These are phyloP conservation scores for Hirtodrosophila cameraria DNA, from an alignment of 2,888 invertebrate species.

Conservation along the genomic window DNA sequence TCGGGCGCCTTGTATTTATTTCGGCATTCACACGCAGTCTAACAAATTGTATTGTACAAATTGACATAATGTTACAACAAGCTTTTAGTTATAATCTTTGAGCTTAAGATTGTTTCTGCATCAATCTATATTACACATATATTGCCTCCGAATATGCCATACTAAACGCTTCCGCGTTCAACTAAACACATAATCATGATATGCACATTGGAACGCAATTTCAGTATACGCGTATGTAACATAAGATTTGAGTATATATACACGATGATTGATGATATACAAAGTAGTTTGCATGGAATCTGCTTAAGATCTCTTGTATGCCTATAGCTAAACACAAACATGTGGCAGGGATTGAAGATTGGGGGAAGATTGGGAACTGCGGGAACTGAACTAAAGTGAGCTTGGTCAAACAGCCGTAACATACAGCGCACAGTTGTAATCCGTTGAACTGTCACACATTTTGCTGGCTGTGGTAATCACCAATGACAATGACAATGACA, in stretches of 20 bases:
- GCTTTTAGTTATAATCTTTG: constrained; percentile 42
- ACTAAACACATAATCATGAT: constrained; percentile 51
- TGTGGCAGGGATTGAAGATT: constrained; percentile 52
- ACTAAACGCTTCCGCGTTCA: constrained; percentile 66
- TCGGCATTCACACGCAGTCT: not conserved
- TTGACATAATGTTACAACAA: constrained; percentile 33
- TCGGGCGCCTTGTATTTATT: not conserved
- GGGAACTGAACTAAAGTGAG: constrained; percentile 18
- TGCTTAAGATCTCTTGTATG: constrained; percentile 40
- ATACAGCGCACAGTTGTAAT: constrained; percentile 48
- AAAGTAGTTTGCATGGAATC: constrained; percentile 64
- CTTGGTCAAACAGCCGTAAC: constrained; percentile 32
- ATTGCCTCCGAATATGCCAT: constrained; percentile 27
- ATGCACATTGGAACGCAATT: constrained; percentile 27
- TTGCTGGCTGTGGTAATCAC: constrained; percentile 16
- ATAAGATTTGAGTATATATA: constrained; percentile 5
- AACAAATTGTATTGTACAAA: constrained; percentile 23
- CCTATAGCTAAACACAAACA: constrained; percentile 40
- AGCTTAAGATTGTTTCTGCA: constrained; percentile 53
- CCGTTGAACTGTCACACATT: constrained; percentile 48
- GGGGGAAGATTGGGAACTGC: constrained; percentile 6
- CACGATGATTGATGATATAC: constrained; percentile 69
- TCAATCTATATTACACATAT: constrained; percentile 67
- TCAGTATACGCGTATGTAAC: not conserved
- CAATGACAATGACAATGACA: constrained; percentile 48